A percentile compares a stretch with the other conserved stretches of the same genome.
phyloP scores from a whole-genome alignment of 2,888 invertebrate species.

The Leucophenga maculata region DNA sequence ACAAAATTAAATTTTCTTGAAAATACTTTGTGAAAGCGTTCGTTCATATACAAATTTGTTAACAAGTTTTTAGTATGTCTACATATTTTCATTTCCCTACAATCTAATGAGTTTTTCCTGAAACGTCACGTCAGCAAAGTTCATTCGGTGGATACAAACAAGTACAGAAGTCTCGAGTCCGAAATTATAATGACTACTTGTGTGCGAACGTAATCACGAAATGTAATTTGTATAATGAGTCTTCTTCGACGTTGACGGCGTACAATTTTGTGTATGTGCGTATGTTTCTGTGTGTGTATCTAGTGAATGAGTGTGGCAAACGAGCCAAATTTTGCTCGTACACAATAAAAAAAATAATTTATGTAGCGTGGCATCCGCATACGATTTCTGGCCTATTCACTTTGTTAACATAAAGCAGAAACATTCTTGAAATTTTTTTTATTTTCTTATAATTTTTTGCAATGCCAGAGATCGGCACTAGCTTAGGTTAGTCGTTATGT shows the following conservation, averaged over 20 bases:
- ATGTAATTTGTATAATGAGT: constrained; percentile 64
- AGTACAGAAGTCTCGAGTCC: constrained; percentile 11
- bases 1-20: too few relatives aligned
- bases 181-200: constrained; percentile 60
- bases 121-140: neutral
- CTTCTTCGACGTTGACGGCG: constrained; percentile 30
- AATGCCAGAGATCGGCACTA: too few relatives aligned
- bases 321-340: constrained; percentile 49
- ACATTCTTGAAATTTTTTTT: neutral
- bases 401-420: neutral
- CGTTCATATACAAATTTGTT: too few relatives aligned
- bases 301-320: constrained; percentile 53
- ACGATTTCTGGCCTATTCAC: too few relatives aligned
- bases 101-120: too few relatives aligned
- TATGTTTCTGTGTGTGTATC: too few relatives aligned
- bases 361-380: neutral
- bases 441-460: neutral
- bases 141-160: neutral
- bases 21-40: too few relatives aligned
- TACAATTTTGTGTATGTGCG: neutral
- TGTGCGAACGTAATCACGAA: constrained; percentile 57
- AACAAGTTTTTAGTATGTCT: too few relatives aligned
- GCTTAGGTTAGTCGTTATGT: too few relatives aligned
- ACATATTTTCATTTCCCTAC: too few relatives aligned
- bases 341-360: constrained; percentile 29